Percentiles rank a stretch among this genome's conserved stretches.
Evolutionary conservation across 2,113 vertebrate genomes (phyloP).

Genomic region (Ameiurus melas): DNA sequence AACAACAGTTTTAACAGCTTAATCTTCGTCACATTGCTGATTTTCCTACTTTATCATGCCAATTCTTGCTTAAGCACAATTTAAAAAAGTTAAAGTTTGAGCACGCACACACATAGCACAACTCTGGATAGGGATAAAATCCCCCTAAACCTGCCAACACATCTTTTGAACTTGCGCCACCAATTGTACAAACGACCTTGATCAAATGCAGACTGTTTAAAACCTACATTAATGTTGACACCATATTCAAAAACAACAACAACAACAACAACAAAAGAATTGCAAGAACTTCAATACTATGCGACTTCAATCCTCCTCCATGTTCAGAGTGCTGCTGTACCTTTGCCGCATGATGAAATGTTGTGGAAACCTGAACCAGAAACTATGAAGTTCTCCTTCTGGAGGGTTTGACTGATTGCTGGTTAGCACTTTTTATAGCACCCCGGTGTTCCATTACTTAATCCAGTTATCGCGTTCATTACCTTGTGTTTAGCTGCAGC

Average conservation of each 20-base stretch:
- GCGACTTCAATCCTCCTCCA: slow-evolving; percentile 10
- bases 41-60: background rate
- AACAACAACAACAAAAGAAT: background rate
- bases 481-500: background rate
- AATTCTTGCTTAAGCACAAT: background rate
- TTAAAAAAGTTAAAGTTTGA: background rate
- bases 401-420: slow-evolving; percentile 22
- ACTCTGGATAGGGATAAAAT: background rate
- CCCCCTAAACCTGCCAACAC: background rate
- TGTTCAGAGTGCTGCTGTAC: slow-evolving; percentile 4
- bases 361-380: slow-evolving; percentile 33
- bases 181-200: background rate
- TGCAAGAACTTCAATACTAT: slow-evolving; percentile 3
- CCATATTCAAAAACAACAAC: background rate
- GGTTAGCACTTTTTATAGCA: slow-evolving; percentile 22
- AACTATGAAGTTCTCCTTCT: slow-evolving; percentile 15
- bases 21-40: background rate
- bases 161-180: background rate
- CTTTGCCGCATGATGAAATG: slow-evolving; percentile 30
- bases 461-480: background rate
- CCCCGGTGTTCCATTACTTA: background rate
- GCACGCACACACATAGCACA: background rate
- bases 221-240: background rate
- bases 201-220: background rate
- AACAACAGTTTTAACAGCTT: background rate